These are phyloP conservation scores for Cossypha heuglini DNA, from an alignment of 2,797 vertebrate species.

Conservation along the genomic window DNA sequence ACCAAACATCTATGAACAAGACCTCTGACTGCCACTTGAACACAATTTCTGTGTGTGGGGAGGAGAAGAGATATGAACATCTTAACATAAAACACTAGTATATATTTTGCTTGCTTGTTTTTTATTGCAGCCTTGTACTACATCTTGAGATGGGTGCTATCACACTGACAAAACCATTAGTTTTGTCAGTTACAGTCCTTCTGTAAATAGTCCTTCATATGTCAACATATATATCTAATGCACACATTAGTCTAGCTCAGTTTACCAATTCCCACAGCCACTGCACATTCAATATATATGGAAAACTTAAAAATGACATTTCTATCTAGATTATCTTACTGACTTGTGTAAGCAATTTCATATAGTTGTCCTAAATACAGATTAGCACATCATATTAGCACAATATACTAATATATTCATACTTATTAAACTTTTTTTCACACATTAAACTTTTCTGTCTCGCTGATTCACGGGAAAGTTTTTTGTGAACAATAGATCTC, in stretches of 20 bases:
- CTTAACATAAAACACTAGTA: background rate
- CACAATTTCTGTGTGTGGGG: background rate
- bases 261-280: background rate
- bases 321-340: background rate
- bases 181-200: background rate
- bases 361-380: background rate
- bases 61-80: fast-evolving
- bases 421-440: background rate
- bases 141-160: background rate
- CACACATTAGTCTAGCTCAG: background rate
- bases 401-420: background rate
- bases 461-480: fast-evolving
- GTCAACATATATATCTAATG: background rate
- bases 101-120: background rate
- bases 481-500: background rate
- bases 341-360: background rate
- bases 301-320: background rate
- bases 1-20: background rate
- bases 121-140: background rate
- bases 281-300: background rate
- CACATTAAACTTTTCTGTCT: background rate
- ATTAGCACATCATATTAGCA: background rate
- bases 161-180: background rate
- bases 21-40: background rate
- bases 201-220: background rate